phyloP scores from a whole-genome alignment of 2,113 vertebrate genomes.

The Rafetus swinhoei region DNA sequence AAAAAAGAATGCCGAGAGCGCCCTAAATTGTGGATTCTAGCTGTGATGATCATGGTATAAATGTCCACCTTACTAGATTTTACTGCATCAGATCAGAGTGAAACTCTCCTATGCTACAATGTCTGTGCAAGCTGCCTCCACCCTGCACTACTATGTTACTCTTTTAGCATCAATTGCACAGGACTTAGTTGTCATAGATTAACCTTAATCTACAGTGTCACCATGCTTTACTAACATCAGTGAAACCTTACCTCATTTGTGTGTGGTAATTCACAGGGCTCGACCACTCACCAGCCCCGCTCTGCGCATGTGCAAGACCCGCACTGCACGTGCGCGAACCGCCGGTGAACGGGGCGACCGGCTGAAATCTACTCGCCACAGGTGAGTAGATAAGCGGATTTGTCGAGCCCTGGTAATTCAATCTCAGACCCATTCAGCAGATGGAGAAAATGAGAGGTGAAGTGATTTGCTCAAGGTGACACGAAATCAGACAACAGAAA shows the following conservation, averaged over 20 bases:
- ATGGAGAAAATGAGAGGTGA: background rate
- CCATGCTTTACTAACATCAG: background rate
- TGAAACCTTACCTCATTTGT: background rate
- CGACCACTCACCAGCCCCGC: no score
- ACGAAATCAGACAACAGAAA: background rate
- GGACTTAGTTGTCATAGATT: background rate
- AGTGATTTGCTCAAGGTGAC: background rate
- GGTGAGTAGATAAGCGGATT: no score
- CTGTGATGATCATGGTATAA: accelerated
- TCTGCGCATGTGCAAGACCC: no score
- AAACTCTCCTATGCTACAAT: background rate
- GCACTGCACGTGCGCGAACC: no score
- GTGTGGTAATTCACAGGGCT: background rate
- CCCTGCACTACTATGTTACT: background rate
- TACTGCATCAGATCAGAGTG: background rate
- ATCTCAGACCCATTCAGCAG: background rate
- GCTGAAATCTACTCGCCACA: no score
- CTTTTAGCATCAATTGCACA: background rate
- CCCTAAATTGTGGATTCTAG: background rate
- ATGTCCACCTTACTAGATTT: background rate
- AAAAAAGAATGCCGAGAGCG: background rate
- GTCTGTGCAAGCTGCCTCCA: accelerated
- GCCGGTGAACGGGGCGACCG: no score
- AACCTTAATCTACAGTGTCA: background rate
- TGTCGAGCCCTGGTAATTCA: background rate